A percentile compares a stretch with the other conserved stretches of the same genome.
Evolutionary conservation across 2,888 invertebrate species (phyloP).

Genomic region (Mesorhabditis sp.): DNA sequence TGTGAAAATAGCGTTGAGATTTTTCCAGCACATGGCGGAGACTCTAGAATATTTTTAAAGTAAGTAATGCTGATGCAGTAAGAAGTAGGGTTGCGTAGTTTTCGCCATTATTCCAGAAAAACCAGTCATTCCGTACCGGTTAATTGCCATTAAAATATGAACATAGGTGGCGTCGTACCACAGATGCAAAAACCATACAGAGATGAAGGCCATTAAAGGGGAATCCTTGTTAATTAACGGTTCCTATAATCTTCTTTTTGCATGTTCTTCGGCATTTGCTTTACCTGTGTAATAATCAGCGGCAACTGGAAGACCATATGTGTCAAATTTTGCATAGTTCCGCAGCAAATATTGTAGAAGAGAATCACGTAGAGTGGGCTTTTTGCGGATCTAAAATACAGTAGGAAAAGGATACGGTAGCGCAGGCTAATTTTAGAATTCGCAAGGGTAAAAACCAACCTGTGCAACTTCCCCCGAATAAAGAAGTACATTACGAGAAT

Average conservation of each 20-base stretch:
- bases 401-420: too few relatives aligned
- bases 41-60: neutral
- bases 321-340: neutral
- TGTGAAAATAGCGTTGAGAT: neutral
- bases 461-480: conserved; percentile 3
- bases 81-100: too few relatives aligned
- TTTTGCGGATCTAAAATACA: neutral
- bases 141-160: neutral
- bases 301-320: neutral
- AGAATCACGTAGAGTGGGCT: neutral
- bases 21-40: neutral
- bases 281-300: neutral
- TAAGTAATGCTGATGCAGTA: neutral
- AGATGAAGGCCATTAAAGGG: neutral
- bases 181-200: neutral
- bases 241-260: neutral
- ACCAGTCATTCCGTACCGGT: neutral
- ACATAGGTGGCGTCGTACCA: neutral
- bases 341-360: neutral
- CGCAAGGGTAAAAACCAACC: too few relatives aligned
- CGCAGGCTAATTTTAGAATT: too few relatives aligned
- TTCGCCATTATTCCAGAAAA: too few relatives aligned
- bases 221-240: neutral
- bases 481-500: neutral
- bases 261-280: neutral